These are phyloP conservation scores for Oophaga pumilio DNA, from an alignment of 2,113 vertebrate genomes.

Conservation along the genomic window DNA sequence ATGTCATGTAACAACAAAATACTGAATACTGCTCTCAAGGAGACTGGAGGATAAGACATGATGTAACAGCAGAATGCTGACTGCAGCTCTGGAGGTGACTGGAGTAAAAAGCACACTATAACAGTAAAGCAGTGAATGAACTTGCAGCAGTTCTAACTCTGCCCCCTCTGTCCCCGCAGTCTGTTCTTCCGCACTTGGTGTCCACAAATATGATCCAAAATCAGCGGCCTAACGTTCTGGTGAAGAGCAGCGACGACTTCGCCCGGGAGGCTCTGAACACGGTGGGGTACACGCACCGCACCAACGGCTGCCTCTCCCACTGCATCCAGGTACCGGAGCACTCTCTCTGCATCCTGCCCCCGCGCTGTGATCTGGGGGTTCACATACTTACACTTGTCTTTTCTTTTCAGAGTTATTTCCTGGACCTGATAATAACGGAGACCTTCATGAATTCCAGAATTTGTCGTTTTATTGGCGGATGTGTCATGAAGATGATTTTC, in stretches of 20 bases:
- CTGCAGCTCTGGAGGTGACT: too few relatives aligned
- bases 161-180: conserved; percentile 62
- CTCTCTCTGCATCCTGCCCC: neutral
- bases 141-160: too few relatives aligned
- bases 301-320: conserved; percentile 73
- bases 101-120: too few relatives aligned
- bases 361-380: neutral
- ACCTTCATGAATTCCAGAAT: neutral
- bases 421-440: neutral
- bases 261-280: conserved; percentile 75
- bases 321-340: conserved; percentile 69
- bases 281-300: conserved; percentile 71
- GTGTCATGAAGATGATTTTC: neutral
- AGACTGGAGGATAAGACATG: too few relatives aligned
- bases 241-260: conserved; percentile 66
- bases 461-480: neutral
- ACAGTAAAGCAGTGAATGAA: too few relatives aligned
- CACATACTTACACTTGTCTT: neutral
- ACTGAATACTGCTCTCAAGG: too few relatives aligned
- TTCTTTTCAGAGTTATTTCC: neutral
- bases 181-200: conserved; percentile 71
- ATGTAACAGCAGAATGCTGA: too few relatives aligned
- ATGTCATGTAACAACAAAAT: too few relatives aligned
- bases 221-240: conserved; percentile 23
- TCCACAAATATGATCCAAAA: conserved; percentile 73